Conservation (phyloP, 2,888 invertebrate species). For the Tenthredo mesomela region DNA sequence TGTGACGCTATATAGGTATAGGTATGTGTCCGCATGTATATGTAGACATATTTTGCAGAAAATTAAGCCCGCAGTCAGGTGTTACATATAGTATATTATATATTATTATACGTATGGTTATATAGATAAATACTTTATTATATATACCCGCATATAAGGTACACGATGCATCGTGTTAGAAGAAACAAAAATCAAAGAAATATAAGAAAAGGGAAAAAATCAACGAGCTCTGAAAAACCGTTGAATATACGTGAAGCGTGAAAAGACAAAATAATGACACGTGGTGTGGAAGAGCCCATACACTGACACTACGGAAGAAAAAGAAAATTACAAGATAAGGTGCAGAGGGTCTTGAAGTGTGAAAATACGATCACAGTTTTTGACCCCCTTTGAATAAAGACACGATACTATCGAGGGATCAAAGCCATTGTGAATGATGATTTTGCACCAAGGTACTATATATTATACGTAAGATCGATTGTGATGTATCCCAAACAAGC, state of each 20-base stretch:
- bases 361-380: background rate
- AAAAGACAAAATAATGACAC: conserved; percentile 5
- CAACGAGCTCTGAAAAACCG: background rate
- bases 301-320: background rate
- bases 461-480: background rate
- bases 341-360: background rate
- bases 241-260: background rate
- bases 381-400: background rate
- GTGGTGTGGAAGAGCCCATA: background rate
- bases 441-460: background rate
- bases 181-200: background rate
- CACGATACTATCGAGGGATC: background rate
- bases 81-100: background rate
- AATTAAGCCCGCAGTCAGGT: background rate
- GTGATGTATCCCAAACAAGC: background rate
- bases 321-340: background rate
- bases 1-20: conserved; percentile 23
- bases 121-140: no score
- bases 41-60: conserved; percentile 6
- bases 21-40: background rate
- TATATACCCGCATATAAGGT: background rate
- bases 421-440: background rate
- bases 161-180: background rate
- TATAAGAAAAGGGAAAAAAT: background rate
- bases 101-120: background rate